A percentile compares a stretch with the other conserved stretches of the same genome.
Evolutionary conservation across 1,140 invertebrate genomes (phyloP).

Genomic region (Anthonomus grandis): DNA sequence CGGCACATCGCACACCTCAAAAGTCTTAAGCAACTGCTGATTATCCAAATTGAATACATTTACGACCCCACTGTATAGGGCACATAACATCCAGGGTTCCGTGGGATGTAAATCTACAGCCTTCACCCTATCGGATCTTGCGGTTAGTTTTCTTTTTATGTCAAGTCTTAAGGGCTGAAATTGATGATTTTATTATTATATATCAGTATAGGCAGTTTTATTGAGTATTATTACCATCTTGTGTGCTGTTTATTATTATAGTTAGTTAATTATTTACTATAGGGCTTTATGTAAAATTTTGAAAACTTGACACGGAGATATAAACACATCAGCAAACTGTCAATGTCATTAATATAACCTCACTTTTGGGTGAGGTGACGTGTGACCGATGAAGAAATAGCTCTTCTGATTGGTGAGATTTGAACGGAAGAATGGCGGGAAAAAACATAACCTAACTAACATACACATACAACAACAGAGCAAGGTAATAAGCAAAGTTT

Average conservation of each 20-base stretch:
- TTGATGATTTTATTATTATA: slow-evolving; percentile 17
- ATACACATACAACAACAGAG: too few relatives aligned
- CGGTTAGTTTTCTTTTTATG: slow-evolving; percentile 96
- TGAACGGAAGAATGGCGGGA: too few relatives aligned
- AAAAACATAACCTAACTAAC: too few relatives aligned
- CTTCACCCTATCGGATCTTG: slow-evolving; percentile 96
- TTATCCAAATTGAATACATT: slow-evolving; percentile 99
- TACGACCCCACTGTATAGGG: slow-evolving; percentile 97
- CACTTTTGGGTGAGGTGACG: background rate
- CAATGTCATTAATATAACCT: slow-evolving; percentile 12
- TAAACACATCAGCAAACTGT: slow-evolving; percentile 28
- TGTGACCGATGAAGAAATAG: background rate
- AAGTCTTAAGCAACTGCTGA: slow-evolving; percentile 89
- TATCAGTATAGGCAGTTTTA: too few relatives aligned
- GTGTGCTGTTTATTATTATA: background rate
- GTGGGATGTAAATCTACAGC: slow-evolving; percentile 95
- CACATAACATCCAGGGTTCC: slow-evolving; percentile 98
- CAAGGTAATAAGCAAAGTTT: too few relatives aligned
- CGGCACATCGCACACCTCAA: slow-evolving; percentile 94
- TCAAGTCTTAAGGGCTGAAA: slow-evolving; percentile 89
- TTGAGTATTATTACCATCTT: too few relatives aligned
- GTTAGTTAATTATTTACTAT: too few relatives aligned
- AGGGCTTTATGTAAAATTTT: too few relatives aligned
- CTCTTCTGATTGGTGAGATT: too few relatives aligned
- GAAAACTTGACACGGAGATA: slow-evolving; percentile 22